phyloP scores from a whole-genome alignment of 2,797 vertebrate genomes.

The Cynodonichthys magdalenae region DNA sequence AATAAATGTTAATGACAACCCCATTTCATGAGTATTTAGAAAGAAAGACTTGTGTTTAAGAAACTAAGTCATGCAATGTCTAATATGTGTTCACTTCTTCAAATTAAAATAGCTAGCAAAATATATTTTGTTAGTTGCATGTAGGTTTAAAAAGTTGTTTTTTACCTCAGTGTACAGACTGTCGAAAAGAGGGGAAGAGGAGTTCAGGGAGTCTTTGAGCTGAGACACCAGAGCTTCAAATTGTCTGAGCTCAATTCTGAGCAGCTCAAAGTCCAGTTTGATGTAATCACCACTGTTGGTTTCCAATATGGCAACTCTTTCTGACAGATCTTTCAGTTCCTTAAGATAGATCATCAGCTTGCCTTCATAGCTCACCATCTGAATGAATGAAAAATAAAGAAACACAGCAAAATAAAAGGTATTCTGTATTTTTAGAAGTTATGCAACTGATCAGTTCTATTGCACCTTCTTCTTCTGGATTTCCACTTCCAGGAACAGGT shows the following conservation, averaged over 20 bases:
- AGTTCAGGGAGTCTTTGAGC: conserved; percentile 79
- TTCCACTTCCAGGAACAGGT: conserved; percentile 66
- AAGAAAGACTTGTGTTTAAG: too few relatives aligned
- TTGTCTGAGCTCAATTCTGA: conserved; percentile 84
- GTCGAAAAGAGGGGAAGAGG: conserved; percentile 72
- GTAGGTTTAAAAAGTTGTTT: not conserved
- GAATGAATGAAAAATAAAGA: conserved; percentile 11
- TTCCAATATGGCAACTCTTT: conserved; percentile 79
- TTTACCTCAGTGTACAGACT: conserved; percentile 85
- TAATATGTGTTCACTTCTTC: not conserved
- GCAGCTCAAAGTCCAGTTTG: conserved; percentile 87
- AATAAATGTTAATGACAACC: too few relatives aligned
- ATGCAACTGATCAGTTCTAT: not conserved
- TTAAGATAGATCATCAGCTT: conserved; percentile 79
- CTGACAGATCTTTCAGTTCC: conserved; percentile 79
- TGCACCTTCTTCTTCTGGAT: conserved; percentile 70
- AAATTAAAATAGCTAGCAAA: not conserved
- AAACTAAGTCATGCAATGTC: not conserved
- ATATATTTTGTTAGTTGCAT: not conserved
- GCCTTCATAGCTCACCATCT: conserved; percentile 81
- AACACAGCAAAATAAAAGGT: not conserved
- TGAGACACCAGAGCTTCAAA: conserved; percentile 81
- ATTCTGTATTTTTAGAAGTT: not conserved
- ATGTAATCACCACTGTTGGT: conserved; percentile 76
- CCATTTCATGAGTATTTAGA: too few relatives aligned